phyloP scores from a whole-genome alignment of 2,888 invertebrate species.

The Euzophera pinguis region DNA sequence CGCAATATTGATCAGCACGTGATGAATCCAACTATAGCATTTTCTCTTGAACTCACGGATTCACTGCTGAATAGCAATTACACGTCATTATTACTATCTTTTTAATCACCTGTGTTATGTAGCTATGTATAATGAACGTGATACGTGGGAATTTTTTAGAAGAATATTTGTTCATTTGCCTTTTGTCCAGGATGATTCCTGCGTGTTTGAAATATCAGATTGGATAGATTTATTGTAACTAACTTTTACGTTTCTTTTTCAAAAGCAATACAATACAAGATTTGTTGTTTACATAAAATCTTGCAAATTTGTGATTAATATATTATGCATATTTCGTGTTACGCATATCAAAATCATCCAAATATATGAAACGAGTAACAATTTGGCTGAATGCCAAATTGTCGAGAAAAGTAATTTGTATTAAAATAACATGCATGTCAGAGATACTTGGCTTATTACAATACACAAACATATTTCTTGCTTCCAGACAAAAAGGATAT shows the following conservation, averaged over 20 bases:
- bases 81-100: neutral
- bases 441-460: constrained; percentile 5
- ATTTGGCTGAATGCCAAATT: constrained; percentile 6
- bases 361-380: neutral
- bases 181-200: too few relatives aligned
- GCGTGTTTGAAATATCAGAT: too few relatives aligned
- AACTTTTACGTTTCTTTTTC: too few relatives aligned
- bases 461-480: constrained; percentile 5
- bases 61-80: constrained; percentile 4
- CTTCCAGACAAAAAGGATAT: constrained; percentile 13
- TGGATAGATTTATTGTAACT: too few relatives aligned
- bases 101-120: neutral
- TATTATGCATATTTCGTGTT: too few relatives aligned
- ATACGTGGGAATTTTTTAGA: neutral
- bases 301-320: too few relatives aligned
- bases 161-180: too few relatives aligned
- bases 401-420: constrained; percentile 8
- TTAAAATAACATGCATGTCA: constrained; percentile 4
- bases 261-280: too few relatives aligned
- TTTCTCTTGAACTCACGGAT: constrained; percentile 53
- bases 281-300: too few relatives aligned
- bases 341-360: neutral
- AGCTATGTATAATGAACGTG: neutral
- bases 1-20: constrained; percentile 64
- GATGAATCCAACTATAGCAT: constrained; percentile 49